Evolutionary conservation across 1,140 invertebrate species (phyloP).

Genomic region (Alviniconcha marisindica): DNA sequence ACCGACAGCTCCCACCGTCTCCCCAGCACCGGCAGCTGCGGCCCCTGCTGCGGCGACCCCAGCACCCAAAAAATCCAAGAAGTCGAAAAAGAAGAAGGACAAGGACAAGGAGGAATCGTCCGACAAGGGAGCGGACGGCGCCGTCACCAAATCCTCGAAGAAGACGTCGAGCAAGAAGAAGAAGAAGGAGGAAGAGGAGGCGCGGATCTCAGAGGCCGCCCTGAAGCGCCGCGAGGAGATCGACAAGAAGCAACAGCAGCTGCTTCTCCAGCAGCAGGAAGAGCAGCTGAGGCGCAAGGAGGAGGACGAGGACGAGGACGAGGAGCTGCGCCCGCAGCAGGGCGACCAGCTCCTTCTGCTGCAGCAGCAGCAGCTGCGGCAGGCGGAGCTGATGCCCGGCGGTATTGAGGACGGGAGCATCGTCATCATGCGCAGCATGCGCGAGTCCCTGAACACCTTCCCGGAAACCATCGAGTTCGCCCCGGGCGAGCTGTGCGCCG

Average conservation of each 20-base stretch:
- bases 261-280: conserved; percentile 23
- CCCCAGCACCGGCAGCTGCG: not conserved
- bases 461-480: conserved; percentile 69
- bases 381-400: not conserved
- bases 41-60: not conserved
- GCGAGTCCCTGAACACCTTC: conserved; percentile 39
- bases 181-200: conserved; percentile 12
- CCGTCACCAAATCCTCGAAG: not conserved
- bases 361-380: conserved; percentile 10
- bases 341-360: conserved; percentile 1
- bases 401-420: no score
- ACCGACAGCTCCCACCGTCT: not conserved
- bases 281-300: conserved; percentile 22
- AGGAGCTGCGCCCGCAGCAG: conserved; percentile 1
- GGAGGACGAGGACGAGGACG: not conserved
- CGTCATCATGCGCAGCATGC: not conserved
- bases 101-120: not conserved
- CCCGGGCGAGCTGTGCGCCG: conserved; percentile 66
- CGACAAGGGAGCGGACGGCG: not conserved
- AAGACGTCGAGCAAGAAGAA: conserved; percentile 23
- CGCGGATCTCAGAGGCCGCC: conserved; percentile 5
- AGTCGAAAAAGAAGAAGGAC: conserved; percentile 38
- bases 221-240: conserved; percentile 27
- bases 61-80: conserved; percentile 33
- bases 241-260: conserved; percentile 36